phyloP scores from a whole-genome alignment of 2,797 vertebrate genomes.

The Pseudochaenichthys georgianus region DNA sequence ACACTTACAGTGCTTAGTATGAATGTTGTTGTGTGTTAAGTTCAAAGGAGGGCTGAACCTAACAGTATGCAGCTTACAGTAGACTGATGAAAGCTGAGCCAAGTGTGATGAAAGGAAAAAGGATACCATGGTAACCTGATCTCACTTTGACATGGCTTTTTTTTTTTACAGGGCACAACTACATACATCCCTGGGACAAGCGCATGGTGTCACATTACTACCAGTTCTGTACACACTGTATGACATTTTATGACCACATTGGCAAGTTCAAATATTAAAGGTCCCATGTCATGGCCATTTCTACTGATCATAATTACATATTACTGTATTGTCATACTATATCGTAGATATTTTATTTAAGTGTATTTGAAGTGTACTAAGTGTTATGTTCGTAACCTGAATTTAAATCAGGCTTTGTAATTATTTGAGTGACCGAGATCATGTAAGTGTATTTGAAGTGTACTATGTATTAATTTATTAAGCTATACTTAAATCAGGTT shows the following conservation, averaged over 20 bases:
- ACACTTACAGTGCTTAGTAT: not conserved
- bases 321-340: too few species aligned
- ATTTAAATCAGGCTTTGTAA: too few species aligned
- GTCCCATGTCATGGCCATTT: too few species aligned
- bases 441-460: too few species aligned
- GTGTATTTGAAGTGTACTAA: too few species aligned
- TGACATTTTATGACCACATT: slow-evolving; percentile 11
- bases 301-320: too few species aligned
- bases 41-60: not conserved
- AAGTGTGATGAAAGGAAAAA: slow-evolving; percentile 18
- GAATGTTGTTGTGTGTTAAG: slow-evolving; percentile 1
- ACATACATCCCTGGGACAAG: not conserved
- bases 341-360: too few species aligned
- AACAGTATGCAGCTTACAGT: not conserved
- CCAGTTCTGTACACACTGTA: slow-evolving; percentile 2
- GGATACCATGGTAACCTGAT: not conserved
- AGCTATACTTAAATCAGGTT: too few species aligned
- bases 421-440: too few species aligned
- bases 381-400: too few species aligned
- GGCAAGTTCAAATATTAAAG: not conserved
- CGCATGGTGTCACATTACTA: slow-evolving; percentile 3
- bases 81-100: slow-evolving; percentile 7
- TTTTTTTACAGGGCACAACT: slow-evolving; percentile 11
- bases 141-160: slow-evolving; percentile 5
- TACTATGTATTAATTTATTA: too few species aligned